Base-by-base conservation (phyloP, 1,140 invertebrate species). In the Hycleus phaleratus region DNA sequence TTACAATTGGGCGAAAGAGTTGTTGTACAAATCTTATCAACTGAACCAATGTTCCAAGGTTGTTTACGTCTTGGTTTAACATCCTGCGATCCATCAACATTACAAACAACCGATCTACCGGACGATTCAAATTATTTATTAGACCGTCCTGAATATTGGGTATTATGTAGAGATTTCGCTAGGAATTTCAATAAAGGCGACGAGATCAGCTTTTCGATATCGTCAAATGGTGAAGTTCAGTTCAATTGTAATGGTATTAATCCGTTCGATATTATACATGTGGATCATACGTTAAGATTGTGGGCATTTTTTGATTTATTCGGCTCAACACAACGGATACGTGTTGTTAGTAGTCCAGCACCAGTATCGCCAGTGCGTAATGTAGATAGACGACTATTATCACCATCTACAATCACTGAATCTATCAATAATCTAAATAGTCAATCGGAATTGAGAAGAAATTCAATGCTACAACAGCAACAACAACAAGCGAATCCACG, bases 231-330 rank as follows among this genome's bases (percentile, higher is more conserved):
- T 6, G 91, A 96, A 78, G 91, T 98, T 1, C 82, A 85, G 68
- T 92, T 97, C 73, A 87, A 85, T 47, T 86, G 90, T 67, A 97
- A 97, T 71, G 88, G 88, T n/a, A 84, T 86, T 0, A 77, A 84
- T 0, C 81, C 89, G 0, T 80, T 84, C 0, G 86, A 89, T 0
- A 84, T 97, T 46, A 96, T 98, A 89, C 91, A 97, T 73, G 93
- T 97, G 0, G 95, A 98, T 73, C 87, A 92, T 64, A 90, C 86
- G 0, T 75, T 93, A 10, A 81, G 85, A 66, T 73, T 98, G 0
- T 98, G 94, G 94, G 88, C 91, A 1, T 97, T 97, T 74, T 90
- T 97, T 56, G 95, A 98, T 72, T 85, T 98, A 0, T 97, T 96
- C 68, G 95, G 95, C 0, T 93, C 91, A 55, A 96, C 95, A 1